Evolutionary conservation across 2,888 invertebrate species (phyloP).

Genomic region (Danaus chrysippus): DNA sequence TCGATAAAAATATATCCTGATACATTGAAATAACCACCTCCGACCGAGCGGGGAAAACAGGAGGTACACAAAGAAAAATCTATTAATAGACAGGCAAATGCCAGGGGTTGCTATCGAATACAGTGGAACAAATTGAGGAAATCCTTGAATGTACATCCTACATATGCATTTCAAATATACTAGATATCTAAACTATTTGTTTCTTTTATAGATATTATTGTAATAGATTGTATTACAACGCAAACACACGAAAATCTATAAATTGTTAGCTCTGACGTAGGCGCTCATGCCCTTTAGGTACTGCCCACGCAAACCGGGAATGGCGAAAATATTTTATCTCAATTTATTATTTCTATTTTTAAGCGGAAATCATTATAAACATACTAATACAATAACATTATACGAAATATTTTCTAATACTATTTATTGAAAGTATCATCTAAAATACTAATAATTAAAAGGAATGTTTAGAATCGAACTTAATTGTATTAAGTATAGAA

Average conservation of each 20-base stretch:
- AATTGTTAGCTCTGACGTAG: conserved; percentile 55
- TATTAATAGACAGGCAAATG: conserved; percentile 21
- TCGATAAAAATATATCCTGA: too few species aligned
- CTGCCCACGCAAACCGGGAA: conserved; percentile 50
- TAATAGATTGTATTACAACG: conserved; percentile 12
- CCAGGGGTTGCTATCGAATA: neutral
- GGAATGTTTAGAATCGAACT: too few species aligned
- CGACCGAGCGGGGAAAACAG: neutral
- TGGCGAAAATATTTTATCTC: conserved; percentile 26
- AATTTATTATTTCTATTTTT: conserved; percentile 8
- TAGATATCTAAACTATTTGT: neutral
- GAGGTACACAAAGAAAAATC: conserved; percentile 9
- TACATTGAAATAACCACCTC: too few species aligned
- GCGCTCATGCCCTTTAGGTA: conserved; percentile 59
- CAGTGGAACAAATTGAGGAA: neutral
- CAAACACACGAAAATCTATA: conserved; percentile 25
- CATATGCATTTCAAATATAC: neutral
- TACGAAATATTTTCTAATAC: neutral
- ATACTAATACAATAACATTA: neutral
- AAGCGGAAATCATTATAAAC: neutral
- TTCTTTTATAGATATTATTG: neutral
- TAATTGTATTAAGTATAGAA: neutral
- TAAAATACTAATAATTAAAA: neutral
- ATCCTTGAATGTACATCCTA: neutral
- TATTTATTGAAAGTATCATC: neutral